A percentile compares a stretch with the other conserved stretches of the same genome.
phyloP scores from a whole-genome alignment of 2,888 invertebrate species.

The Caenorhabditis afra region DNA sequence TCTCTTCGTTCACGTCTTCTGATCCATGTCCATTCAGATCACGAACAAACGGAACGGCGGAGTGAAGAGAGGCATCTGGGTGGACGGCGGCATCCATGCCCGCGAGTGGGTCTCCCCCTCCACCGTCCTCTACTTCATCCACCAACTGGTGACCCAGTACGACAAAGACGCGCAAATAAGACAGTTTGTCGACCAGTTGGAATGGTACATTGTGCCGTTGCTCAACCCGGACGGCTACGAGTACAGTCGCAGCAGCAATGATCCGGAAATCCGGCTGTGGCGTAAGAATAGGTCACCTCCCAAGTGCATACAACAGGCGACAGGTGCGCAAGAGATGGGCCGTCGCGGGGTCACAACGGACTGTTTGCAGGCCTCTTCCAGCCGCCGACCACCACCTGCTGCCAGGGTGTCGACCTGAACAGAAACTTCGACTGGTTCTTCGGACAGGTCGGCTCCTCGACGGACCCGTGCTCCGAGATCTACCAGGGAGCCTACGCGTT shows the following conservation, averaged over 20 bases:
- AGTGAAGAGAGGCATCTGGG: slow-evolving; percentile 70
- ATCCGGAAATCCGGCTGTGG: slow-evolving; percentile 68
- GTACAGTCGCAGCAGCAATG: slow-evolving; percentile 65
- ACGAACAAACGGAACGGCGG: slow-evolving; percentile 70
- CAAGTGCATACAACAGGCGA: slow-evolving; percentile 64
- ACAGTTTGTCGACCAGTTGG: slow-evolving; percentile 77
- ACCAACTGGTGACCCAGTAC: slow-evolving; percentile 78
- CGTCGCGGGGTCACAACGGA: not conserved
- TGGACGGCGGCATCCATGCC: slow-evolving; percentile 74
- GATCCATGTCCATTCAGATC: slow-evolving; percentile 56
- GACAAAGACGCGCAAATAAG: slow-evolving; percentile 73
- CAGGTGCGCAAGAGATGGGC: slow-evolving; percentile 27
- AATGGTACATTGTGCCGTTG: slow-evolving; percentile 80
- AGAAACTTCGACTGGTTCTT: slow-evolving; percentile 81
- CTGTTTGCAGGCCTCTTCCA: slow-evolving; percentile 73
- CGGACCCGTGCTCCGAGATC: slow-evolving; percentile 80
- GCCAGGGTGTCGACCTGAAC: slow-evolving; percentile 80
- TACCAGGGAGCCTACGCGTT: slow-evolving; percentile 79
- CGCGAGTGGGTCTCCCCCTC: slow-evolving; percentile 77
- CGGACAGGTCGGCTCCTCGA: slow-evolving; percentile 78
- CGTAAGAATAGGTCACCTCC: slow-evolving; percentile 67
- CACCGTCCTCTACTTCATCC: slow-evolving; percentile 78
- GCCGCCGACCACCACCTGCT: slow-evolving; percentile 77
- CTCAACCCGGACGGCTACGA: slow-evolving; percentile 78
- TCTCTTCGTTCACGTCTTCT: not conserved